A percentile compares a stretch with the other conserved stretches of the same genome.
Conservation (phyloP, 2,113 vertebrate genomes). For the Zosterops lateralis region DNA sequence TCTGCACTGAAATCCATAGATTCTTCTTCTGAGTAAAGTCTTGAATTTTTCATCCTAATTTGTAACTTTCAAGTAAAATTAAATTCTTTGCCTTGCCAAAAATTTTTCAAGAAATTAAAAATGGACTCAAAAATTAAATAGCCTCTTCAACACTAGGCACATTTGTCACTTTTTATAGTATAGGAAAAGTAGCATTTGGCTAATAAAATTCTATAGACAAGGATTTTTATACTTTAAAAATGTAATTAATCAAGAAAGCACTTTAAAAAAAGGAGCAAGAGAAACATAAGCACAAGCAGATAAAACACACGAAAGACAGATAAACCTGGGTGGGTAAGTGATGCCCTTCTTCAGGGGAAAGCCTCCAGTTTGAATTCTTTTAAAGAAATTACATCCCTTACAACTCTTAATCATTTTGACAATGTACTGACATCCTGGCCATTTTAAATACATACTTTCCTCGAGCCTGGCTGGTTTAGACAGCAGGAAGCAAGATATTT, state of each 20-base stretch:
- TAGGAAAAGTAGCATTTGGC: neutral
- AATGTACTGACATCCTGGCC: constrained; percentile 1
- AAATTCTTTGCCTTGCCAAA: neutral
- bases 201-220: neutral
- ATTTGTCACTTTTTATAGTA: neutral
- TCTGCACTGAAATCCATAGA: neutral
- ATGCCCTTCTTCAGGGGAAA: neutral
- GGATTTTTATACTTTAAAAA: neutral
- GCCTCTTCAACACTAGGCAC: neutral
- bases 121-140: neutral
- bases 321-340: neutral
- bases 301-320: neutral
- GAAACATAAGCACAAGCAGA: neutral
- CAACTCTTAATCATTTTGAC: constrained; percentile 25
- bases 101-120: neutral
- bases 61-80: neutral
- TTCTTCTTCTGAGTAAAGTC: neutral
- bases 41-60: neutral
- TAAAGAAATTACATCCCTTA: constrained; percentile 2
- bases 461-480: neutral
- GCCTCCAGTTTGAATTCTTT: neutral
- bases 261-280: neutral
- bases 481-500: constrained; percentile 53
- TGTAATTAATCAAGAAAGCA: neutral
- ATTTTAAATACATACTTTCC: neutral